phyloP scores from a whole-genome alignment of 1,140 invertebrate species.

The Leptonema lineaticorne region DNA sequence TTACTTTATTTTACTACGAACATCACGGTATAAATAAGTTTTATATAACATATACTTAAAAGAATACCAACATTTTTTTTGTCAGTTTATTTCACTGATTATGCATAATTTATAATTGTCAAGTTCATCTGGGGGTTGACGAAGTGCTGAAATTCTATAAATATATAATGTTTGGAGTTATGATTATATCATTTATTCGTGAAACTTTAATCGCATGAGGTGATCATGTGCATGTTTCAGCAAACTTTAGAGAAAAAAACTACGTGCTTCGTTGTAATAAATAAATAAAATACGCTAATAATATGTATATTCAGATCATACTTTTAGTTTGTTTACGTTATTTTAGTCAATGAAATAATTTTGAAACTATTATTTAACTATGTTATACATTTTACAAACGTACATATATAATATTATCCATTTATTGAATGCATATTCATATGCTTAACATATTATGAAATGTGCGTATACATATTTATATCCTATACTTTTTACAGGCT shows the following conservation, averaged over 20 bases:
- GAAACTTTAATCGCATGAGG: no score
- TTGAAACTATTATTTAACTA: not conserved
- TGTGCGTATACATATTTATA: constrained; percentile 35
- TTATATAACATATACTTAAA: not conserved
- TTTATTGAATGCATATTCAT: constrained; percentile 33
- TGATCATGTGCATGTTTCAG: not conserved
- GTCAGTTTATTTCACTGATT: not conserved
- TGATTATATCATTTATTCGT: no score
- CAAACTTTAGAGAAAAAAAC: not conserved
- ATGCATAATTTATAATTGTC: not conserved
- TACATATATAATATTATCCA: constrained; percentile 29
- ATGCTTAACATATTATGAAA: constrained; percentile 6
- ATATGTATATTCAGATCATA: not conserved
- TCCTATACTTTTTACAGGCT: constrained; percentile 30
- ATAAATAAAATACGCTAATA: not conserved
- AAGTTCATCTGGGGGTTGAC: not conserved
- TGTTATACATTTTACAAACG: no score
- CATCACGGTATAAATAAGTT: not conserved
- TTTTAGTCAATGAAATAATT: not conserved
- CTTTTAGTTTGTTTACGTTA: not conserved
- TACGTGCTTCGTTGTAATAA: not conserved
- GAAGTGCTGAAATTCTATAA: not conserved
- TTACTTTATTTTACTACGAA: not conserved
- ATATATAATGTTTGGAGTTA: no score
- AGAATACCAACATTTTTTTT: not conserved